Evolutionary conservation across 2,888 invertebrate species (phyloP).

Genomic region (Stegophylla sp.): DNA sequence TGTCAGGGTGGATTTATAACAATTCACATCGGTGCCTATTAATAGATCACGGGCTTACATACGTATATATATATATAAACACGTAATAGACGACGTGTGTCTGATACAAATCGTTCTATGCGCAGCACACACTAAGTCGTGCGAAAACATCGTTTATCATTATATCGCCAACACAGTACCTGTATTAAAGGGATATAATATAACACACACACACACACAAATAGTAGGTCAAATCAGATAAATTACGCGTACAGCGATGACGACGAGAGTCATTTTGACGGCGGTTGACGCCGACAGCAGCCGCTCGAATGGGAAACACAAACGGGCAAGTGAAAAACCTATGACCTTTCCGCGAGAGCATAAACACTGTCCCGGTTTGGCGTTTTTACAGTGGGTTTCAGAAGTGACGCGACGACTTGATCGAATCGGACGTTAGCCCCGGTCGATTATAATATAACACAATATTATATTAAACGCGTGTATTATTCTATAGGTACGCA

Average conservation of each 20-base stretch:
- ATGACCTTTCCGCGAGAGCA: too few relatives aligned
- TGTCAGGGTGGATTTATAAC: too few relatives aligned
- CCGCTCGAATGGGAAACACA: too few relatives aligned
- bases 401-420: neutral
- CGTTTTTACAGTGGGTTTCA: neutral
- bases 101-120: constrained; percentile 32
- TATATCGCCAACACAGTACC: neutral
- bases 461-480: too few relatives aligned
- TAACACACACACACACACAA: too few relatives aligned
- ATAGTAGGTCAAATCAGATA: constrained; percentile 31
- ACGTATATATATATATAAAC: neutral
- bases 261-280: constrained; percentile 20
- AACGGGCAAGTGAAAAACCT: too few relatives aligned
- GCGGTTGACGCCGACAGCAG: neutral
- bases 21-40: too few relatives aligned
- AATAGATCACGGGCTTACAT: too few relatives aligned
- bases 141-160: constrained; percentile 25
- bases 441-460: too few relatives aligned
- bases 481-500: too few relatives aligned
- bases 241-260: neutral
- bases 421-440: neutral
- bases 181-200: too few relatives aligned
- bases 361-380: neutral
- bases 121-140: neutral
- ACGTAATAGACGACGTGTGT: constrained; percentile 3